These are phyloP conservation scores for Tiphia femorata DNA, from an alignment of 2,888 invertebrate species.

Conservation along the genomic window DNA sequence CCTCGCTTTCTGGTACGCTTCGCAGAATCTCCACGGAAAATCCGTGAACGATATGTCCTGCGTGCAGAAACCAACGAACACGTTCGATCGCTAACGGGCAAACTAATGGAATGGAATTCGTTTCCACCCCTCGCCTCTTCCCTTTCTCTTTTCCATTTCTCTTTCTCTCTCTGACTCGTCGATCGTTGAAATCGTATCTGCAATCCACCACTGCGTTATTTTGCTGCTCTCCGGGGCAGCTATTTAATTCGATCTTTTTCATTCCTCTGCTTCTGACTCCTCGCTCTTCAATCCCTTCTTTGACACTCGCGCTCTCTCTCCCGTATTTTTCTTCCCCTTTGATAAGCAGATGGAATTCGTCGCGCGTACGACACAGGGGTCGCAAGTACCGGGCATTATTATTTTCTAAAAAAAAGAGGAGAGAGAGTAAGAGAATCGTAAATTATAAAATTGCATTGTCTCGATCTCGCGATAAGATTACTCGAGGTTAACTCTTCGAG, in stretches of 20 bases:
- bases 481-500: too few relatives aligned
- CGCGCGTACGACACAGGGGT: too few relatives aligned
- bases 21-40: constrained; percentile 19
- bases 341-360: too few relatives aligned
- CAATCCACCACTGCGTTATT: constrained; percentile 23
- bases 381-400: too few relatives aligned
- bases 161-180: constrained; percentile 17
- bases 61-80: constrained; percentile 37
- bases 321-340: background rate
- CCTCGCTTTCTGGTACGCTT: constrained; percentile 11
- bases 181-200: constrained; percentile 28
- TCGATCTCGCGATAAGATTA: too few relatives aligned
- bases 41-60: constrained; percentile 30
- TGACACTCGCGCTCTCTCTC: too few relatives aligned
- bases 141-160: constrained; percentile 10
- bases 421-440: too few relatives aligned
- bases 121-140: constrained; percentile 23
- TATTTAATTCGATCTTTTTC: constrained; percentile 38
- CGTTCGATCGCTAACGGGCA: constrained; percentile 48
- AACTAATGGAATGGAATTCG: constrained; percentile 52
- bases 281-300: too few relatives aligned
- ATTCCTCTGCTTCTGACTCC: background rate
- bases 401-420: too few relatives aligned
- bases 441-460: too few relatives aligned
- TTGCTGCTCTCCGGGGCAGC: constrained; percentile 10